Base-by-base conservation (phyloP, 2,113 vertebrate genomes). In the Ciconia boyciana region DNA sequence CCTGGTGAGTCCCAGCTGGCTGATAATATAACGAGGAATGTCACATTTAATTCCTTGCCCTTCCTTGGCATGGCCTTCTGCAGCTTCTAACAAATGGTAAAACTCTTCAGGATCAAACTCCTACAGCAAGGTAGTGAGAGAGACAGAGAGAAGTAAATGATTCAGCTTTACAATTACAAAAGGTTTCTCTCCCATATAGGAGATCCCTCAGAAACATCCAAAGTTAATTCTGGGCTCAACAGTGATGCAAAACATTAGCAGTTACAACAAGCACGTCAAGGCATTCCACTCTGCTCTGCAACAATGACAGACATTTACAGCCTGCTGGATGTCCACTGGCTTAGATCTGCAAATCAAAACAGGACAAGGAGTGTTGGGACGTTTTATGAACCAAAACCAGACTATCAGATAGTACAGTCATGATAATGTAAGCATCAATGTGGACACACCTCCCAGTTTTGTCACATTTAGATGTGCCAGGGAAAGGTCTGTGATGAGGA, bases 21-120 rank as follows among this genome's bases (percentile, higher is more conserved):
- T 99, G 98, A 99, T 98, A 98, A 99, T 99, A 57, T 98, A 99
- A 89, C 99, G 99, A 74, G 99, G 99, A 97, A 99, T 99, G 97
- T 99, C 99, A 0, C 98, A 98, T 98, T 99, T 99, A 98, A 99
- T 99, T 97, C 99, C 99, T 98, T 99, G 99, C 65, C 99, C 99
- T 96, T 99, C 99, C 96, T 99, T 99, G 61, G 99, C 99, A 98
- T 99, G 99, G 94, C 99, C 99, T 96, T 99, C 99, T 68, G 99
- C 99, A 96, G 99, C 99, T 97, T 99, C 99, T 96, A 99, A 97
- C 96, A 99, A 97, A 95, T 99, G 99, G 96, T 99, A 99, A 96
- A 99, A 99, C 98, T 99, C 99, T 97, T 99, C 99, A 5, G 99
- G 99, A 92, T 99, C 99, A 98, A 99, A 99, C 96, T 99, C 99